Evolutionary conservation across 2,113 vertebrate genomes (phyloP), one percentile per base, ranked within the genome.

Genomic region (Pteruthius melanotis): DNA sequence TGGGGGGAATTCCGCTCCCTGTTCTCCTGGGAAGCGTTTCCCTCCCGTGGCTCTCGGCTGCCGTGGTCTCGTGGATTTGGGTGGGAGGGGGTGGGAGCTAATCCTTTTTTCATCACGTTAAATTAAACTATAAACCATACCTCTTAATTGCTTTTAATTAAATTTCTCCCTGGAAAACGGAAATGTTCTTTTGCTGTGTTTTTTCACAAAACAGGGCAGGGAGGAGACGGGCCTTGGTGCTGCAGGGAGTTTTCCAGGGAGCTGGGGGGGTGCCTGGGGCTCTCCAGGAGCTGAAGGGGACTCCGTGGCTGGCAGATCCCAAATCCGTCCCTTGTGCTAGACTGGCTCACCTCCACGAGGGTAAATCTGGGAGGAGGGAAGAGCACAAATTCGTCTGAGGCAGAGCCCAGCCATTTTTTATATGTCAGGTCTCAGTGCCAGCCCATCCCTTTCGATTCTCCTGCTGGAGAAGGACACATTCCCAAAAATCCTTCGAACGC

Each of bases 141-240:
- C 61, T 94, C 93, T 92, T 89, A 96, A 95, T 92, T 95, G 74
- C 59, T 69, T 61, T 77, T 92, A 93, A 95, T 95, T 89, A 94
- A 71, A 69, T 91, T 94, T 72, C 91, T 82, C 91, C 64, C 93
- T 79, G 89, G 49, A 39, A 90, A 90, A 54, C 0, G 27, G 91
- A 91, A 93, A 77, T 30, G 54, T 71, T 84, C 23, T 50, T 91
- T 81, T 52, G 60, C 47, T 9, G 0, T 52, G 24, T 78, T 95
- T 92, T 81, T 50, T 75, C 64, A 77, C 47, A 30, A 77, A 93
- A 64, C 33, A 40, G 1, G 27, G 47, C 47, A 52, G 44, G 71
- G 83, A 53, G 49, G 59, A 72, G 64, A 70, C 0, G 1, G 24
- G 28, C 28, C 47, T 64, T 3, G 2, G 72, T 15, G 2, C 3